A percentile compares a stretch with the other conserved stretches of the same genome.
Evolutionary conservation across 1,140 invertebrate genomes (phyloP).

Genomic region (Eurosta solidaginis): DNA sequence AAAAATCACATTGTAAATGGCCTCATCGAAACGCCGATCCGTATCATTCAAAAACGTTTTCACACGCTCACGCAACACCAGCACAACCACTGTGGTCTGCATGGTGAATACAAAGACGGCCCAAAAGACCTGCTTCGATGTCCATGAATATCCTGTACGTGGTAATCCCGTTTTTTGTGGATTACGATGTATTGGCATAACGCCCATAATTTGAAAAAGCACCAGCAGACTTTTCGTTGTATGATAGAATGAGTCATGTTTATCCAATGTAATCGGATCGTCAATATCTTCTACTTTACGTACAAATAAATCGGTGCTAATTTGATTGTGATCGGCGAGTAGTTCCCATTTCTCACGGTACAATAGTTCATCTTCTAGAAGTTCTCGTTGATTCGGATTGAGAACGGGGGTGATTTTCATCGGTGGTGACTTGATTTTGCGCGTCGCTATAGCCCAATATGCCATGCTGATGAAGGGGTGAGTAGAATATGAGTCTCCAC

Average conservation of each 20-base stretch:
- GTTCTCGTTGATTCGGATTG: constrained; percentile 57
- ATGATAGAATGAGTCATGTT: constrained; percentile 69
- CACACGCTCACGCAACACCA: constrained; percentile 63
- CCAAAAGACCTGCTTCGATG: constrained; percentile 66
- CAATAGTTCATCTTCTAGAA: constrained; percentile 56
- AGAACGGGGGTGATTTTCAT: constrained; percentile 52
- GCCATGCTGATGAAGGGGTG: constrained; percentile 40
- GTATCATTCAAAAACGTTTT: constrained; percentile 63
- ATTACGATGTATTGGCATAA: constrained; percentile 71
- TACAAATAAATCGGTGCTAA: constrained; percentile 47
- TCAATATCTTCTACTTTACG: constrained; percentile 50
- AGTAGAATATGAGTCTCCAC: background rate
- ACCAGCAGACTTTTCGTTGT: constrained; percentile 70
- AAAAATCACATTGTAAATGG: constrained; percentile 73
- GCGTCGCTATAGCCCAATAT: constrained; percentile 48
- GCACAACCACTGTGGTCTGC: constrained; percentile 63
- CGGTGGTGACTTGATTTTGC: constrained; percentile 45
- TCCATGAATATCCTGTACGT: constrained; percentile 66
- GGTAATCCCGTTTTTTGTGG: constrained; percentile 60
- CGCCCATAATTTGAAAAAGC: constrained; percentile 73
- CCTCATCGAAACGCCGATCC: constrained; percentile 71
- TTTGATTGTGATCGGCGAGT: constrained; percentile 39
- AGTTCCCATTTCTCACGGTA: constrained; percentile 53
- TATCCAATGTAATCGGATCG: constrained; percentile 61
- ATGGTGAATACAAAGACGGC: constrained; percentile 64